Conservation (phyloP, 2,888 invertebrate species). For the Trissonchulus latispiculum region DNA sequence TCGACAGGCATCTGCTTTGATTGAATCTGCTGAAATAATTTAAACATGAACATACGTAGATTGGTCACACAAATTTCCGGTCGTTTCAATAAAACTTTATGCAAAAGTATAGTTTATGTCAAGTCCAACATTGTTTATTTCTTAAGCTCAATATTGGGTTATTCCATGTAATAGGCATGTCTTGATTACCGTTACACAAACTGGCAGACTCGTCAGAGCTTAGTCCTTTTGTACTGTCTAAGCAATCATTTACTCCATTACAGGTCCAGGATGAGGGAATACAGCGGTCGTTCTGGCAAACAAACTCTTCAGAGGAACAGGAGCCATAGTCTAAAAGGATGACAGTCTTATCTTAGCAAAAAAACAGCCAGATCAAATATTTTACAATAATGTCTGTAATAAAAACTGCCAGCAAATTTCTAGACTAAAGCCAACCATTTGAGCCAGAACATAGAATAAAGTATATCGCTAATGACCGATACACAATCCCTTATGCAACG, state of each 20-base stretch:
- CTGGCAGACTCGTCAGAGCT: not conserved
- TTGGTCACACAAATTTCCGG: not conserved
- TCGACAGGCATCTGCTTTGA: slow-evolving; percentile 31
- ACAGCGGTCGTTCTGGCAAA: slow-evolving; percentile 41
- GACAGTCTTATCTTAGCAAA: too few relatives aligned
- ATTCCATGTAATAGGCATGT: not conserved
- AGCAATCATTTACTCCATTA: slow-evolving; percentile 48
- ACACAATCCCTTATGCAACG: too few relatives aligned
- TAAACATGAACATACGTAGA: not conserved
- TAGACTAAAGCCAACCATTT: too few relatives aligned
- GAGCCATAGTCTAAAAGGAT: too few relatives aligned
- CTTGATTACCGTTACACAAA: not conserved
- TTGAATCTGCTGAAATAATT: not conserved
- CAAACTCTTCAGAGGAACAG: slow-evolving; percentile 35
- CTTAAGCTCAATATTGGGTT: not conserved
- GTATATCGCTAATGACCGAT: too few relatives aligned
- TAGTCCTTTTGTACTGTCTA: slow-evolving; percentile 38
- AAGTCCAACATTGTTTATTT: too few relatives aligned
- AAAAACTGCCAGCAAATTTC: too few relatives aligned
- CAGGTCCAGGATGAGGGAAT: slow-evolving; percentile 32
- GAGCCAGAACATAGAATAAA: too few relatives aligned
- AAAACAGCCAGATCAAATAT: too few relatives aligned
- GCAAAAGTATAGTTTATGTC: too few relatives aligned
- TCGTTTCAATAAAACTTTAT: not conserved
- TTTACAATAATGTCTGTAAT: too few relatives aligned